Percentiles rank a stretch among this genome's conserved stretches.
Conservation (phyloP, 2,113 vertebrate genomes). For the Tonatia bakeri region DNA sequence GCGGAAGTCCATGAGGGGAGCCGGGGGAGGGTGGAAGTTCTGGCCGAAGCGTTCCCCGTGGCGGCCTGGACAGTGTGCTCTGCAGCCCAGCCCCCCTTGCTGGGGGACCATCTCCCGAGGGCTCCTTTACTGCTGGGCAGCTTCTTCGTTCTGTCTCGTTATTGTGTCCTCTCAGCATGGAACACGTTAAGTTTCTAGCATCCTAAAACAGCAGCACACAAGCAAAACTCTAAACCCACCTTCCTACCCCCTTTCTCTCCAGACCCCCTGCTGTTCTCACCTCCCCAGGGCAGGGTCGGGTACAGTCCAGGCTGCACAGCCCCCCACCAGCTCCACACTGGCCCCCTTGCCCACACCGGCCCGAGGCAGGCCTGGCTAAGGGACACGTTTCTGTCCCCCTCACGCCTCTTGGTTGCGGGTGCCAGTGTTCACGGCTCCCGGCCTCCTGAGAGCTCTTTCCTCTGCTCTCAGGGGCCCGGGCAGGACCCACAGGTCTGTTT, state of each 20-base stretch:
- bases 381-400: too few species aligned
- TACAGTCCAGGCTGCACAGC: too few species aligned
- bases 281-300: too few species aligned
- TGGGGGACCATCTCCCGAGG: too few species aligned
- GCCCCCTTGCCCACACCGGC: too few species aligned
- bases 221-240: not conserved
- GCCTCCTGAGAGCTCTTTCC: not conserved
- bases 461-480: too few species aligned
- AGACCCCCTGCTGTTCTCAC: rapidly evolving
- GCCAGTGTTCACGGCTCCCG: too few species aligned
- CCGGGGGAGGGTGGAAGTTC: too few species aligned
- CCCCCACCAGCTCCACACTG: rapidly evolving
- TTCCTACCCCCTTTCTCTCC: not conserved
- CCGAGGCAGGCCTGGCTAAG: not conserved
- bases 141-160: not conserved
- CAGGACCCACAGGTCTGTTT: too few species aligned
- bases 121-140: not conserved
- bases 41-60: too few species aligned
- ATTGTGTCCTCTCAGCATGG: not conserved
- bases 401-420: not conserved
- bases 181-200: not conserved
- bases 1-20: not conserved
- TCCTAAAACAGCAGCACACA: not conserved
- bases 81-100: too few species aligned
- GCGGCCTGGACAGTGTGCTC: too few species aligned